Conservation (phyloP, 2,113 vertebrate species). For the Choloepus hoffmanni region DNA sequence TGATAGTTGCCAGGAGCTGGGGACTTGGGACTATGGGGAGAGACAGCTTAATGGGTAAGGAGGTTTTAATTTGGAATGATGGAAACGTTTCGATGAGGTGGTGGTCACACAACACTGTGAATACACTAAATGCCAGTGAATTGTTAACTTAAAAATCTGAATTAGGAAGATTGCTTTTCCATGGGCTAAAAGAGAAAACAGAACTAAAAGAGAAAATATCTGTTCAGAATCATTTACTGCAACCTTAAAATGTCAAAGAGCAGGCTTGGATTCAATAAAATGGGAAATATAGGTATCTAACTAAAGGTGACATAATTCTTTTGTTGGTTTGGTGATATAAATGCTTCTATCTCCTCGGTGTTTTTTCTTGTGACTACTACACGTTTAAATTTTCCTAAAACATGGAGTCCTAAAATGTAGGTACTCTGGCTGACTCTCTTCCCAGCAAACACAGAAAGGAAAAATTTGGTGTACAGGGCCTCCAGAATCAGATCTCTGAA, state of each 20-base stretch:
- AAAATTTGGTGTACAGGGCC: slow-evolving; percentile 1
- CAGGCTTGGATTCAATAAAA: slow-evolving; percentile 17
- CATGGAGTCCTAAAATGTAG: slow-evolving; percentile 33
- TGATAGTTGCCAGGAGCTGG: too few relatives aligned
- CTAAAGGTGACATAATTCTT: neutral
- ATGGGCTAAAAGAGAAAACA: slow-evolving; percentile 25
- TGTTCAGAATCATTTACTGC: neutral
- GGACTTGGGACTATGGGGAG: too few relatives aligned
- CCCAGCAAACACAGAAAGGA: slow-evolving; percentile 10
- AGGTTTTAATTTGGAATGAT: too few relatives aligned
- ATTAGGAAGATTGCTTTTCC: slow-evolving; percentile 47
- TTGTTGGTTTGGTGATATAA: neutral
- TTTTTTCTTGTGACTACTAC: neutral
- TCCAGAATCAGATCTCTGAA: slow-evolving; percentile 53
- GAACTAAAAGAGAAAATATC: neutral
- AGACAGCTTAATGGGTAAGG: too few relatives aligned
- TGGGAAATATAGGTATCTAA: neutral
- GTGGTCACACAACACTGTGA: too few relatives aligned
- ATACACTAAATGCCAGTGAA: too few relatives aligned
- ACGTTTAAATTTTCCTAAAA: slow-evolving; percentile 43
- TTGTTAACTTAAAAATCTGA: neutral
- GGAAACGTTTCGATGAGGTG: too few relatives aligned
- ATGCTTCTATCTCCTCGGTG: neutral
- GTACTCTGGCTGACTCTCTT: neutral
- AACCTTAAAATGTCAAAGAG: slow-evolving; percentile 35